Conservation (phyloP, 2,797 vertebrate species). For the Mormyrus hasselquistii region DNA sequence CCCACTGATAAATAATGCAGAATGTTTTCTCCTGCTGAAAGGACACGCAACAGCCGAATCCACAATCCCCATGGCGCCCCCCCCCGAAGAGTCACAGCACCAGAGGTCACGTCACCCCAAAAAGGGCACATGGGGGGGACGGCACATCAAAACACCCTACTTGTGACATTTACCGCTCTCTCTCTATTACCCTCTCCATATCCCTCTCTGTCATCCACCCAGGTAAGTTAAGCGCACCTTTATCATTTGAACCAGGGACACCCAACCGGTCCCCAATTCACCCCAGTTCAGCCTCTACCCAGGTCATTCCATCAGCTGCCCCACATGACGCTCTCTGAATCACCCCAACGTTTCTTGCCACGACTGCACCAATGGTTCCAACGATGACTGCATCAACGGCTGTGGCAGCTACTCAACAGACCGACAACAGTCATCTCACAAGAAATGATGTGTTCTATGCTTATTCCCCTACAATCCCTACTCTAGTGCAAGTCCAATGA, state of each 20-base stretch:
- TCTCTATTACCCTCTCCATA: background rate
- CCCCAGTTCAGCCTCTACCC: background rate
- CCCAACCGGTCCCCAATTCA: background rate
- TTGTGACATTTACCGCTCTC: background rate
- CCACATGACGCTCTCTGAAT: background rate
- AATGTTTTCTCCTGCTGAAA: background rate
- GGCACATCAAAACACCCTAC: background rate
- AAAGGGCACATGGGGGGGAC: background rate
- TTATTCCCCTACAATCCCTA: background rate
- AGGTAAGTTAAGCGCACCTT: background rate
- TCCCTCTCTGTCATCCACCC: background rate
- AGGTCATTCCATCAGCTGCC: background rate
- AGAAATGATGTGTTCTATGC: background rate
- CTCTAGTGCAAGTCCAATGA: background rate
- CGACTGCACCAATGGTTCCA: background rate
- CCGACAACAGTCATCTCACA: background rate
- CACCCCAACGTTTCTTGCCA: background rate
- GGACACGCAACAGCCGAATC: background rate
- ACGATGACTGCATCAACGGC: background rate
- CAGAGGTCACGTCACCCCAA: background rate
- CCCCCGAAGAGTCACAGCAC: background rate
- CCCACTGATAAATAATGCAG: constrained; percentile 1
- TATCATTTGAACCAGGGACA: background rate
- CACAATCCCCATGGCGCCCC: background rate
- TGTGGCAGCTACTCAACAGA: background rate